A percentile compares a stretch with the other conserved stretches of the same genome.
Conservation (phyloP, 2,113 vertebrate species). For the Tretioscincus oriximinensis region DNA sequence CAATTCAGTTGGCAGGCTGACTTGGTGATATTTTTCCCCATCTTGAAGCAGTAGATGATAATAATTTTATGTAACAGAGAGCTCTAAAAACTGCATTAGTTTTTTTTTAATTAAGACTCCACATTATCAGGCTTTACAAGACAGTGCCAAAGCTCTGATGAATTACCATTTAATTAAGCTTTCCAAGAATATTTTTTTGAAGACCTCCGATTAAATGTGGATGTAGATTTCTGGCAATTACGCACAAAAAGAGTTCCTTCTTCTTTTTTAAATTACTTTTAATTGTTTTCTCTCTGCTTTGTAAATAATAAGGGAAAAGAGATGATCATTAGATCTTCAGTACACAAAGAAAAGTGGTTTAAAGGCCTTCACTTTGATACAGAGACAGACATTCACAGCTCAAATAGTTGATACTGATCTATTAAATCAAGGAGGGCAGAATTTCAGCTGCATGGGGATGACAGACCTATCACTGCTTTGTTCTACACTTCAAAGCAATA, state of each 20-base stretch:
- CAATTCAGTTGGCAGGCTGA: slow-evolving; percentile 46
- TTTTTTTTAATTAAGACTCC: slow-evolving; percentile 72
- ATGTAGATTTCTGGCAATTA: slow-evolving; percentile 53
- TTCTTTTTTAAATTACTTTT: slow-evolving; percentile 27
- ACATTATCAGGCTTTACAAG: slow-evolving; percentile 69
- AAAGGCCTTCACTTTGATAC: background rate
- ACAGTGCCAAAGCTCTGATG: slow-evolving; percentile 67
- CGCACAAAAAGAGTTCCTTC: background rate
- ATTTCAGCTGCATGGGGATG: background rate
- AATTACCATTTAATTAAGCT: slow-evolving; percentile 75
- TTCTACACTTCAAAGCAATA: background rate
- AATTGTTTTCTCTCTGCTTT: slow-evolving; percentile 54
- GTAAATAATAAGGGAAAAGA: slow-evolving; percentile 48
- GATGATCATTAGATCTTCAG: background rate
- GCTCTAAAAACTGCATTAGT: slow-evolving; percentile 58
- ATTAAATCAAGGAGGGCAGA: background rate
- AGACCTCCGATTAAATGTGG: slow-evolving; percentile 65
- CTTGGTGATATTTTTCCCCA: slow-evolving; percentile 34
- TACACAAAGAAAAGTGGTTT: background rate
- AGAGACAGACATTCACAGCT: background rate
- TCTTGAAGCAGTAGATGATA: slow-evolving; percentile 61
- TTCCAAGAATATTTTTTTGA: slow-evolving; percentile 71
- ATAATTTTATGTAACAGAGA: background rate
- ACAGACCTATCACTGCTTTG: background rate
- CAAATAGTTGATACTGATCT: background rate